Evolutionary conservation across 2,113 vertebrate species (phyloP), one percentile per base, ranked within the genome.

Genomic region (Acanthochromis polyacanthus): DNA sequence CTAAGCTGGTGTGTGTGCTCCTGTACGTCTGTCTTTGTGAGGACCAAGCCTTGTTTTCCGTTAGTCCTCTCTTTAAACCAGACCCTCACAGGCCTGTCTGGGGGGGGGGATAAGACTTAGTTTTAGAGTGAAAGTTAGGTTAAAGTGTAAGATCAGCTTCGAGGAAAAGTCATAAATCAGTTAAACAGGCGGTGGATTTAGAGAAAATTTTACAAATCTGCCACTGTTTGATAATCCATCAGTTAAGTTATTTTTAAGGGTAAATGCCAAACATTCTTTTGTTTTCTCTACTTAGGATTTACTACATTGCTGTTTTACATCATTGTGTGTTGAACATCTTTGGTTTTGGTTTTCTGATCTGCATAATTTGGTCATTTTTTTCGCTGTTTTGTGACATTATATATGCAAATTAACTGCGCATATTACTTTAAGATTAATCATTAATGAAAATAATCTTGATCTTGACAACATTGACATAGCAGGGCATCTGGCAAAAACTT

Each of bases 41-140:
- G 61, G 72, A 68, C 75, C 57, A 51, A 3, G 40, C 40, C 73
- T 38, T 46, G 69, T 55, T 78, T 77, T 53, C 60, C 19, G 23
- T 10, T 7, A 0, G 6, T 8, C 45, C 16, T 36, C 28, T 11
- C 28, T 63, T 25, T 25, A n/a, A 66, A 66, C 32, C 40, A 15
- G 40, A 43, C 11, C 12, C 12, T 43, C 12, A 14, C 52, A 38
- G 38, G 10, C 20, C 20, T 67, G 50, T 67, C 50, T 67, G 30
- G 64, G 46, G 32, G n/a, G 11, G 40, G 32, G 12, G 40, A 2
- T 15, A 14, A 22, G 63, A 40, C 10, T 53, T 38, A 10, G 48
- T 53, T 66, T 43, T 58, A 40, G 56, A 22, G 45, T 76, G 11
- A 17, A 60, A 17, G 22, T 43, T 4, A 10, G 53, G 11, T 36